Evolutionary conservation across 2,888 invertebrate species (phyloP), one percentile per base, ranked within the genome.

Genomic region (Tetramorium bicarinatum): DNA sequence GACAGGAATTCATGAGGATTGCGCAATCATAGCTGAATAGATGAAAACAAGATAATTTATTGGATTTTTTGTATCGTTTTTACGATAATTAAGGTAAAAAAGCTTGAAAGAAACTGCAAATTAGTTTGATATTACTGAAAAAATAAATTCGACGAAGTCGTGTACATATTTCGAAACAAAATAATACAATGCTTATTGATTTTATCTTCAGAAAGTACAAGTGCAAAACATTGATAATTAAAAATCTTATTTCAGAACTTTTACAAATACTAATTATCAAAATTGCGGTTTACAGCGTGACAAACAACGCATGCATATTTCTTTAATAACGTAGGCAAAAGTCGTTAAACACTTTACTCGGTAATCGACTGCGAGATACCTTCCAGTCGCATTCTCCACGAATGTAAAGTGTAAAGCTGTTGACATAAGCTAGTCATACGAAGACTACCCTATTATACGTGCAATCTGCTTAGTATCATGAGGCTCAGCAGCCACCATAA

Each of bases 391-490:
- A 90, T 87, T 82, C 67, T 82, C 76, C 61, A 83, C 56, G 75
- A 21, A 81, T 82, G 74, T 69, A 77, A 80, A 84, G 85, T 64
- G 75, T 84, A 77, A 87, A 85, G 87, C 84, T 76, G 88, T 89
- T 90, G 89, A 90, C 87, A 82, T 76, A 85, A 87, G 85, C 89
- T 89, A 80, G 81, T 87, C 83, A 67, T 49, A 75, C 83, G 79
- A 85, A 82, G 84, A 83, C 88, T 85, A 87, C 75, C 88, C 85
- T 79, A 88, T 89, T 90, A 89, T 90, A 88, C 88, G 85, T 82
- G 89, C 87, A 88, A 88, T 90, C 89, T 90, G 84, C 84, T 90
- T 90, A 88, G 82, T 82, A 89, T 90, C 87, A 71, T 64, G 76
- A 21, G 44, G 74, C 84, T 84, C 56, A 47, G 76, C 81, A 80